phyloP scores from a whole-genome alignment of 1,140 invertebrate species.

The Diachasma alloeum region DNA sequence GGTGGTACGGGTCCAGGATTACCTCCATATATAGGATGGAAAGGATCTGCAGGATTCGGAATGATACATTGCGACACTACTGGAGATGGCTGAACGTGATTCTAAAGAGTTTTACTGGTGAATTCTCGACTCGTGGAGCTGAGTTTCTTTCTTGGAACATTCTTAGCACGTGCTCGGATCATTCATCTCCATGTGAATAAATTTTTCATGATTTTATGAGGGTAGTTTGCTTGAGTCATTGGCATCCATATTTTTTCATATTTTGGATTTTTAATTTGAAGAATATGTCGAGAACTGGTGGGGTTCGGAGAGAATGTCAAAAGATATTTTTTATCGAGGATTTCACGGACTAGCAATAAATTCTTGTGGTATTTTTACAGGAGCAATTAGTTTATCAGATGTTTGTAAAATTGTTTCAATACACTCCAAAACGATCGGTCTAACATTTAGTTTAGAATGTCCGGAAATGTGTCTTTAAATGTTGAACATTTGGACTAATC shows the following conservation, averaged over 20 bases:
- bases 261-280: too few species aligned
- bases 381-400: too few species aligned
- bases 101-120: slow-evolving; percentile 34
- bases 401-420: too few species aligned
- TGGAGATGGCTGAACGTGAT: slow-evolving; percentile 43
- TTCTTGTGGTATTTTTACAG: too few species aligned
- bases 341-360: too few species aligned
- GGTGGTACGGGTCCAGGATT: not conserved
- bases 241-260: not conserved
- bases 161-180: not conserved
- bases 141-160: not conserved
- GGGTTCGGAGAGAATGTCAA: too few species aligned
- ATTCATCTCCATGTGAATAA: not conserved
- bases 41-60: slow-evolving; percentile 51
- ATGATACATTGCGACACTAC: slow-evolving; percentile 44
- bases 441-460: too few species aligned
- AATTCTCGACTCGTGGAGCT: not conserved
- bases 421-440: too few species aligned
- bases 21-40: slow-evolving; percentile 37
- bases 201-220: not conserved
- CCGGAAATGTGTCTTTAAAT: too few species aligned
- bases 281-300: too few species aligned
- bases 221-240: not conserved
- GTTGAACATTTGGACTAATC: too few species aligned
- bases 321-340: too few species aligned